phyloP scores from a whole-genome alignment of 2,113 vertebrate species.

The Paradoxurus hermaphroditus region DNA sequence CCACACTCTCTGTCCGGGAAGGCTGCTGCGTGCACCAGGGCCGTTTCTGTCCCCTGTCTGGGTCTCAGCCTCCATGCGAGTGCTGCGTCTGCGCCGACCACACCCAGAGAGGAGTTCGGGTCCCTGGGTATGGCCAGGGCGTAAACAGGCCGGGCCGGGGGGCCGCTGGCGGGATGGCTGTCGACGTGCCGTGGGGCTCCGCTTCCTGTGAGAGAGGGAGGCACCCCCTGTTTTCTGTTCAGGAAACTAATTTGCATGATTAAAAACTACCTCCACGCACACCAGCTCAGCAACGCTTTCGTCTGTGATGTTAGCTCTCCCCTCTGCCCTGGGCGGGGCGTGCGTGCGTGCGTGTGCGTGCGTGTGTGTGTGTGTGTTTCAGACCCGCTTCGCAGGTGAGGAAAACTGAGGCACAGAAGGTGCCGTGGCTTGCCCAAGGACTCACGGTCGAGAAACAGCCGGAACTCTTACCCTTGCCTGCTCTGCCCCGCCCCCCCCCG shows the following conservation, averaged over 20 bases:
- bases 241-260: slow-evolving; percentile 67
- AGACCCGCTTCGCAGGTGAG: background rate
- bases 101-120: background rate
- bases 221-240: slow-evolving; percentile 27
- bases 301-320: accelerated
- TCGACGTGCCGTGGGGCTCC: background rate
- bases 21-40: background rate
- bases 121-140: background rate
- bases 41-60: background rate
- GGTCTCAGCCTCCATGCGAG: background rate
- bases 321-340: background rate
- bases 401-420: background rate
- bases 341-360: no score
- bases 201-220: slow-evolving; percentile 31
- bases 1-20: background rate
- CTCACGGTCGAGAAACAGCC: no score
- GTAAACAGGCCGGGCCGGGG: background rate
- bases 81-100: background rate
- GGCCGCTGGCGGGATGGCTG: background rate
- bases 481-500: background rate
- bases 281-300: background rate
- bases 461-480: accelerated
- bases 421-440: background rate
- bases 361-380: background rate
- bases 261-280: background rate